Conservation (phyloP, 2,888 invertebrate species). For the Caenorhabditis sinica region DNA sequence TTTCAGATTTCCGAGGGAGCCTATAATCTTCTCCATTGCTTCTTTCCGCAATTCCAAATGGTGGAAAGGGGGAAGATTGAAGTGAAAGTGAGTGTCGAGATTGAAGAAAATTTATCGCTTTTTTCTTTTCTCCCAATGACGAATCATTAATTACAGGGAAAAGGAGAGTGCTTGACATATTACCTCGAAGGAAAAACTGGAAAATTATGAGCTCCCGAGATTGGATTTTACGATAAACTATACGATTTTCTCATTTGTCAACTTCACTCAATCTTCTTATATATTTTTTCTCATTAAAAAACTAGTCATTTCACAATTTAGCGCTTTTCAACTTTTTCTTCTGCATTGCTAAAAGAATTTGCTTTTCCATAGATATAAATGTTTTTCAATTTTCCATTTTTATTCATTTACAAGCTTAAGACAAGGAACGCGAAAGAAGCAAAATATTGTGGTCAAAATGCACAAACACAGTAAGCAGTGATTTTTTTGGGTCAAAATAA, state of each 20-base stretch:
- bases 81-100: slow-evolving; percentile 73
- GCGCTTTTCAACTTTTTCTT: slow-evolving; percentile 18
- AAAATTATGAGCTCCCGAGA: slow-evolving; percentile 15
- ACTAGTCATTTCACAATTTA: slow-evolving; percentile 49
- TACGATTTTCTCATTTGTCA: background rate
- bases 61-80: slow-evolving; percentile 82
- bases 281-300: background rate
- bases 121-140: background rate
- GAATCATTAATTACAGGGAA: slow-evolving; percentile 75
- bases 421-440: background rate
- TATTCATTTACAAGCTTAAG: slow-evolving; percentile 1
- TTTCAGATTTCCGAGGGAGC: slow-evolving; percentile 80
- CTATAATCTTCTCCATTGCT: slow-evolving; percentile 81
- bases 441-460: background rate
- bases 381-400: background rate
- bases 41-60: slow-evolving; percentile 80
- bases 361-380: slow-evolving; percentile 23
- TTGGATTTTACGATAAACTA: slow-evolving; percentile 3
- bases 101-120: slow-evolving; percentile 3
- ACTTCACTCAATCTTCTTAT: background rate
- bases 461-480: slow-evolving; percentile 32
- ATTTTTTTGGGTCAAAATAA: background rate
- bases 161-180: slow-evolving; percentile 81
- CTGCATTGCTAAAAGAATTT: slow-evolving; percentile 37
- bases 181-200: slow-evolving; percentile 78